Evolutionary conservation across 2,888 invertebrate species (phyloP).

Genomic region (Drosophila paranaensis): DNA sequence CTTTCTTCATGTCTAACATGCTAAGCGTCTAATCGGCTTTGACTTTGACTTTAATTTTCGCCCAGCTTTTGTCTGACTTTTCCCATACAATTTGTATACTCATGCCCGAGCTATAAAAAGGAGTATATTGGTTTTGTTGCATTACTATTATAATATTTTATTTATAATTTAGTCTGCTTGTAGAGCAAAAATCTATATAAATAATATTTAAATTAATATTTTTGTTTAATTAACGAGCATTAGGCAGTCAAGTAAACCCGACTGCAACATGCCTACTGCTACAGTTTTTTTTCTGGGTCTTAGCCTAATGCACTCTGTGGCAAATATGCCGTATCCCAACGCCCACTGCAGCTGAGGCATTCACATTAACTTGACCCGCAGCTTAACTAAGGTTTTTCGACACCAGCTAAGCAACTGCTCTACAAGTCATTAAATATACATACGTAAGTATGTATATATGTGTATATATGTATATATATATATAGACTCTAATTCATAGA

Average conservation of each 20-base stretch:
- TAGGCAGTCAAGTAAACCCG: background rate
- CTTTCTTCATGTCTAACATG: conserved; percentile 55
- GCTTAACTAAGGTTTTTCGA: conserved; percentile 1
- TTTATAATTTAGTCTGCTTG: background rate
- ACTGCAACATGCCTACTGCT: no score
- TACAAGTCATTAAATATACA: background rate
- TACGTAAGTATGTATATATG: background rate
- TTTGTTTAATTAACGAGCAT: background rate
- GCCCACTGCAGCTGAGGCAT: conserved; percentile 8
- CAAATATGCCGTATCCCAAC: conserved; percentile 19
- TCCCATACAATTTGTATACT: conserved; percentile 31
- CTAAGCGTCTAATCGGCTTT: conserved; percentile 71
- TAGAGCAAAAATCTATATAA: background rate
- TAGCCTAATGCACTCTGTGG: conserved; percentile 48
- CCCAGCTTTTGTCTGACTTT: conserved; percentile 21
- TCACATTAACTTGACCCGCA: conserved; percentile 18
- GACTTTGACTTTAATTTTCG: conserved; percentile 30
- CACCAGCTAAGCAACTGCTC: conserved; percentile 3
- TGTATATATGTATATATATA: background rate
- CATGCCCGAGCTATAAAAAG: background rate
- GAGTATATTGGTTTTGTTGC: background rate
- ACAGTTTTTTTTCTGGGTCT: conserved; percentile 22
- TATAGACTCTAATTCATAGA: background rate
- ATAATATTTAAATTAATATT: background rate
- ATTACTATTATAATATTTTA: no score